Percentiles rank a stretch among this genome's conserved stretches.
Evolutionary conservation across 2,113 vertebrate species (phyloP).

Genomic region (Pitta sordida): DNA sequence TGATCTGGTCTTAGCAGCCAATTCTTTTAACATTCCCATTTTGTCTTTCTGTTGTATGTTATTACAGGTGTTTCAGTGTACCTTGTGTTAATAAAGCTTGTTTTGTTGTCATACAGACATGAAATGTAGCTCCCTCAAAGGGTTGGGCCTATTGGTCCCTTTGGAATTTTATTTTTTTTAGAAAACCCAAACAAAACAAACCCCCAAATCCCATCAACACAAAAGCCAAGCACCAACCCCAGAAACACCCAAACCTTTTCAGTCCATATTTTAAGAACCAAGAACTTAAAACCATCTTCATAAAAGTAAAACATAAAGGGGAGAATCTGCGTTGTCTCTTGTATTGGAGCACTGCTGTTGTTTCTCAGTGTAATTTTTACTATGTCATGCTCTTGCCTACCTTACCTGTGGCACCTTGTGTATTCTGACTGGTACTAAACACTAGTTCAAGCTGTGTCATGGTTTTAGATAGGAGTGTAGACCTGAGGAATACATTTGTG

Average conservation of each 20-base stretch:
- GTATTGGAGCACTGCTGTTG: not conserved
- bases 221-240: not conserved
- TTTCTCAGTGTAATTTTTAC: not conserved
- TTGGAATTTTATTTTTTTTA: not conserved
- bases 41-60: not conserved
- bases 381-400: not conserved
- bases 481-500: not conserved
- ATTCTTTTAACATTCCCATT: not conserved
- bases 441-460: not conserved
- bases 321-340: not conserved
- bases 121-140: not conserved
- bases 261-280: not conserved
- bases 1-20: not conserved
- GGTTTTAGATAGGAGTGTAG: not conserved
- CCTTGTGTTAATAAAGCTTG: not conserved
- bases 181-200: not conserved
- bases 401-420: not conserved
- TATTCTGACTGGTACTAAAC: not conserved
- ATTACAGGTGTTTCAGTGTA: not conserved
- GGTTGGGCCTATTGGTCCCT: not conserved
- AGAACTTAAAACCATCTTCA: not conserved
- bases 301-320: not conserved
- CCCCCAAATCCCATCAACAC: not conserved
- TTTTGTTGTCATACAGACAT: not conserved
- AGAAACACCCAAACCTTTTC: not conserved